phyloP scores from a whole-genome alignment of 2,797 vertebrate genomes.

The Pachyuromys duprasi region DNA sequence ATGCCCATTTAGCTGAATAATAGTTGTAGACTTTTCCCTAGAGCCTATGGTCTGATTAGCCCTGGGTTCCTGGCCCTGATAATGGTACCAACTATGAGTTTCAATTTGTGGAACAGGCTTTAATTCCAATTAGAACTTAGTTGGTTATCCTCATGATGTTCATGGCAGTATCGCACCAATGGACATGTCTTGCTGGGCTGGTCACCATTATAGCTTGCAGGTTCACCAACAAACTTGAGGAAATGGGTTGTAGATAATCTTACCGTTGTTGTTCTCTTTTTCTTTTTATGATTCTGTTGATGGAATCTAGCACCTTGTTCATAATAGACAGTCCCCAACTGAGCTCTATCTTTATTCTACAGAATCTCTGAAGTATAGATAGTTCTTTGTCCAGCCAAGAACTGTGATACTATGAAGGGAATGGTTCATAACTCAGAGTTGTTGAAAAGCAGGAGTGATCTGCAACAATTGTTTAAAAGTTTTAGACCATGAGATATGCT shows the following conservation, averaged over 20 bases:
- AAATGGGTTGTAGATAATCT: background rate
- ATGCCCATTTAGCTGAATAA: background rate
- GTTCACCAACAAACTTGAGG: background rate
- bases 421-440: slow-evolving; percentile 43
- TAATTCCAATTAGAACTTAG: background rate
- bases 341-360: background rate
- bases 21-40: background rate
- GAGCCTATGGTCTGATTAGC: background rate
- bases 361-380: background rate
- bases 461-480: background rate
- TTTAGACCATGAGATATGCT: background rate
- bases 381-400: background rate
- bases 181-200: background rate
- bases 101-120: background rate
- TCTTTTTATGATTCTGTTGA: background rate
- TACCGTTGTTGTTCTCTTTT: background rate
- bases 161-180: background rate
- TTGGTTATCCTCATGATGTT: background rate
- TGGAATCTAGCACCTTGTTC: background rate
- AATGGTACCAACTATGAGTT: background rate
- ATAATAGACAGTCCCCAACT: background rate
- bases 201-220: background rate
- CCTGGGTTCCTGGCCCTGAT: background rate
- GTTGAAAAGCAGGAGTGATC: background rate
- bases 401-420: background rate